Base-by-base conservation (phyloP, 2,888 invertebrate genomes). In the Chymomyza caudatula region DNA sequence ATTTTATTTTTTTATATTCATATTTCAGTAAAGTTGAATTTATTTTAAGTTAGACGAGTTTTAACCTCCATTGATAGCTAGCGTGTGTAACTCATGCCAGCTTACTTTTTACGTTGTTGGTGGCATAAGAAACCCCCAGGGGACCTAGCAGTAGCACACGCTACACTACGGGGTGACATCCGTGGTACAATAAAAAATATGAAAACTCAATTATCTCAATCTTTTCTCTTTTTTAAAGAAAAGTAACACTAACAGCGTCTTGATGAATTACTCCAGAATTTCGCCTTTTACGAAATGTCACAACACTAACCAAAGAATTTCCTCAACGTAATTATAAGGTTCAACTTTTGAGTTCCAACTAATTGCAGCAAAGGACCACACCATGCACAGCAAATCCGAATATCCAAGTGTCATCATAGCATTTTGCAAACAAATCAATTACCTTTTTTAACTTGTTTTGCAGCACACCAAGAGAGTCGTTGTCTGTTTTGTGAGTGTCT, bases 351-450 rank as follows among this genome's bases (percentile, higher is more conserved):
- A 4, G 67, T 82, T 76, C 73, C 76, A 68, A 65, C 84, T 77
- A 83, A 83, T 73, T 77, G 65, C 43, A 54, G 60, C 42, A 49
- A 25, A 63, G 65, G 76, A 77, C 77, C 86, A 84, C 86, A 85
- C 85, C 60, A 55, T 58, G 64, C 66, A 64, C 69, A 65, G 56
- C 60, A 74, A 76, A 78, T 59, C 55, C 20, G 17, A 58, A 63
- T 67, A 78, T 73, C 72, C 58, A 61, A 73, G 66, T 78, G 73
- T 87, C 76, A 77, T 85, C 85, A 70, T 69, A 65, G 70, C 77
- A 75, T 88, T 87, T 87, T 66, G 86, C 87, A 87, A 85, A 82
- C 77, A 71, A 78, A 85, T 86, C 85, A 86, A 84, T 84, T 84
- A 86, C 62, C 71, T 80, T 63, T 71, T 65, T 55, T 56, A 37